These are phyloP conservation scores for Axinella damicornis DNA, from an alignment of 37 sponge, comb jelly and placozoan species.

Conservation along the genomic window DNA sequence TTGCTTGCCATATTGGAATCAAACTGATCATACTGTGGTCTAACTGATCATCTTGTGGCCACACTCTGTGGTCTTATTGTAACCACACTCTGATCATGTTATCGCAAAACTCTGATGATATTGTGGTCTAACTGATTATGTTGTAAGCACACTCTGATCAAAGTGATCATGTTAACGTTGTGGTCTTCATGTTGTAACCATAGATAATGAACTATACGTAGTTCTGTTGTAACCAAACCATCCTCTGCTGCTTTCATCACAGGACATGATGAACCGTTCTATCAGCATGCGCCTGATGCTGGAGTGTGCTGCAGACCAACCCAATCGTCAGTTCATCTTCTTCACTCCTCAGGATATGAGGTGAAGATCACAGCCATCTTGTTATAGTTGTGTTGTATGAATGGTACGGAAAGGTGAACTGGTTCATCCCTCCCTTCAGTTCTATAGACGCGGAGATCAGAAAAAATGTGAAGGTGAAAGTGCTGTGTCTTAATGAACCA, in stretches of 20 bases:
- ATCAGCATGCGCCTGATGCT: slow-evolving; percentile 93
- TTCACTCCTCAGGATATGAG: slow-evolving; percentile 48
- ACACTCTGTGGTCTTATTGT: too few species aligned
- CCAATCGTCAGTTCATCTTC: slow-evolving; percentile 58
- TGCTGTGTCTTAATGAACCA: slow-evolving; percentile 15
- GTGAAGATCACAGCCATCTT: too few species aligned
- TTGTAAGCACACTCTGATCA: neutral
- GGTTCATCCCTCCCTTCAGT: neutral
- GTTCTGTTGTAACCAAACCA: too few species aligned
- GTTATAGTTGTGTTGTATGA: neutral
- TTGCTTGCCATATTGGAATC: too few species aligned
- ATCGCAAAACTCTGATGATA: too few species aligned
- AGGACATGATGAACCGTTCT: slow-evolving; percentile 95
- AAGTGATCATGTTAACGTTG: too few species aligned
- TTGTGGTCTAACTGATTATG: neutral
- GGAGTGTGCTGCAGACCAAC: slow-evolving; percentile 47
- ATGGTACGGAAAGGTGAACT: neutral
- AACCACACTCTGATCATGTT: neutral
- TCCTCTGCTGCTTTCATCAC: too few species aligned
- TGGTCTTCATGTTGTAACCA: too few species aligned
- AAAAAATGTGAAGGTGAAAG: slow-evolving; percentile 1
- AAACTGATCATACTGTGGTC: too few species aligned
- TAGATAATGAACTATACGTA: too few species aligned
- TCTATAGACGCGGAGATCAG: neutral
- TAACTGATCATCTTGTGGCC: too few species aligned